phyloP scores from a whole-genome alignment of 1,140 invertebrate species.

The Campoletis sonorensis region DNA sequence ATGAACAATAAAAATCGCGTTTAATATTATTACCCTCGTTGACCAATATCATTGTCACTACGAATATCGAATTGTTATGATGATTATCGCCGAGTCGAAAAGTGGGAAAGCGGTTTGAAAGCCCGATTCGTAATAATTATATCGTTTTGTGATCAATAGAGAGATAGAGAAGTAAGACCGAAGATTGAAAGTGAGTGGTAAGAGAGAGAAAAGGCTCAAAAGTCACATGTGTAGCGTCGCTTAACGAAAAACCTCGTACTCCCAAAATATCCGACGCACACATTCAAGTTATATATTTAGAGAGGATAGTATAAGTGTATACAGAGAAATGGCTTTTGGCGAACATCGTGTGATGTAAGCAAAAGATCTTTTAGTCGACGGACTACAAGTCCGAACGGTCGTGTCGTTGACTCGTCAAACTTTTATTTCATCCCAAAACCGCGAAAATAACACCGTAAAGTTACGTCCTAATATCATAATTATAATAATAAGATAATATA shows the following conservation, averaged over 20 bases:
- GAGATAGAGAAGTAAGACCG: background rate
- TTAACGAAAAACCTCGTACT: slow-evolving; percentile 52
- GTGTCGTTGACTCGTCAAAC: slow-evolving; percentile 51
- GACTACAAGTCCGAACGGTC: slow-evolving; percentile 52
- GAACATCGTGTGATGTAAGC: slow-evolving; percentile 61
- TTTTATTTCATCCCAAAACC: slow-evolving; percentile 21
- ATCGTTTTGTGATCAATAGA: background rate
- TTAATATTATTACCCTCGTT: too few species aligned
- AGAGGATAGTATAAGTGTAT: slow-evolving; percentile 51
- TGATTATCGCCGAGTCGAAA: background rate
- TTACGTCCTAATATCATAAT: background rate
- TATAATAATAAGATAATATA: background rate
- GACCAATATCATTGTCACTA: too few species aligned
- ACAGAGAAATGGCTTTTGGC: slow-evolving; percentile 56
- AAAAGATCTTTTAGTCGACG: slow-evolving; percentile 54
- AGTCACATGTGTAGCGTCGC: slow-evolving; percentile 14
- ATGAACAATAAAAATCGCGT: too few species aligned
- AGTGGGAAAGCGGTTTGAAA: background rate
- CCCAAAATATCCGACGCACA: slow-evolving; percentile 63
- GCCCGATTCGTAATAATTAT: background rate
- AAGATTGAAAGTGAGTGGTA: background rate
- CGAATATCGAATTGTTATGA: too few species aligned
- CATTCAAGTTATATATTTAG: slow-evolving; percentile 47
- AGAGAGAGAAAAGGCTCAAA: background rate
- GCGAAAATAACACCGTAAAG: slow-evolving; percentile 15